Percentiles rank a stretch among this genome's conserved stretches.
phyloP scores from a whole-genome alignment of 2,888 invertebrate species.

The Coelopa pilipes region DNA sequence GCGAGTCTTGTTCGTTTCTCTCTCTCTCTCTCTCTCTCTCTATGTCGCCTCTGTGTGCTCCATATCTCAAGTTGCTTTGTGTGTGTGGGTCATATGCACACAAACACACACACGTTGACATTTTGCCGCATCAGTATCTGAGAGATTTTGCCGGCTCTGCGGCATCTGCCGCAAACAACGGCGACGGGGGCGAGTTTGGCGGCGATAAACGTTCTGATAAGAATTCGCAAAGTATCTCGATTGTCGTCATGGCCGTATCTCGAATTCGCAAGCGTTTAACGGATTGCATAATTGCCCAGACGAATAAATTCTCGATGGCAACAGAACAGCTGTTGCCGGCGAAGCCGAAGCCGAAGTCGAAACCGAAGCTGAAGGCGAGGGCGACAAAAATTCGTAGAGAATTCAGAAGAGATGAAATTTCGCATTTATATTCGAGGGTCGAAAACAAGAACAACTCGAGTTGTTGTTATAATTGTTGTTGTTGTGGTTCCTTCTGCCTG shows the following conservation, averaged over 20 bases:
- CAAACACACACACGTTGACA: neutral
- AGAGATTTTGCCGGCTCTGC: neutral
- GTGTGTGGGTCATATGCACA: neutral
- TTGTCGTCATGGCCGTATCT: neutral
- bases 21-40: neutral
- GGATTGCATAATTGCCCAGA: neutral
- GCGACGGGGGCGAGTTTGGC: too few species aligned
- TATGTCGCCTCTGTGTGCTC: neutral
- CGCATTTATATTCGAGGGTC: too few species aligned
- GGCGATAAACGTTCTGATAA: conserved; percentile 20
- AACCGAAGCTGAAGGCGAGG: neutral
- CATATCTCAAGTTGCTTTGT: neutral
- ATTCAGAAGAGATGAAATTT: neutral
- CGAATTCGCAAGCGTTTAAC: neutral
- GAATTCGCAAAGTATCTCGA: neutral
- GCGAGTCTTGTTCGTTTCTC: neutral
- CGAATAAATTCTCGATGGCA: neutral
- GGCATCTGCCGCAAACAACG: conserved; percentile 24
- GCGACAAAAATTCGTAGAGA: neutral
- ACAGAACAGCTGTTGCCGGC: conserved; percentile 9
- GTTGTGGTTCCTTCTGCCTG: too few species aligned
- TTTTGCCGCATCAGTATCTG: conserved; percentile 27
- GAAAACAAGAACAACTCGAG: too few species aligned
- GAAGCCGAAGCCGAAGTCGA: neutral
- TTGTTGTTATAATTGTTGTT: too few species aligned